Evolutionary conservation across 2,113 vertebrate species (phyloP), one percentile per base, ranked within the genome.

Genomic region (Melanerpes formicivorus): DNA sequence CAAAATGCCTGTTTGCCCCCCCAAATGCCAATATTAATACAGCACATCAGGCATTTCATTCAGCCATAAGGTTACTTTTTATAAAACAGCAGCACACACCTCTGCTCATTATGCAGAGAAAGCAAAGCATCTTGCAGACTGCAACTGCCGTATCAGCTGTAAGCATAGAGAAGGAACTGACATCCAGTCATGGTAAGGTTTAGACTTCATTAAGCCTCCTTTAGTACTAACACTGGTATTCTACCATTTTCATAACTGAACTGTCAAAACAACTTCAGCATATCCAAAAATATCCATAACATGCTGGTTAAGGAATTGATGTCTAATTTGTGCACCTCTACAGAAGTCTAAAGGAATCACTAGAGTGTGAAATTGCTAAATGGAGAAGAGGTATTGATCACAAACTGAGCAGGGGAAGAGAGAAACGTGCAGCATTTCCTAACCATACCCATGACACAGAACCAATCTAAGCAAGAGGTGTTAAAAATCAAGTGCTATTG

Each of bases 331-430:
- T 72, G 54, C 27, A 86, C 84, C 90, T 93, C 86, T 62, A 67
- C 75, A 81, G 18, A 72, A 83, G 62, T 73, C 90, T 71, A 78
- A 96, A 96, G 52, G 82, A 89, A 89, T 80, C 63, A 74, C 83
- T 85, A 76, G 86, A 64, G 64, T 58, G 56, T 87, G 80, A 95
- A 92, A 95, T 75, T 73, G 52, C 70, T 86, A 85, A 81, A 69
- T 59, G 69, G 88, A 78, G 37, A 87, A 58, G n/a, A 90, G 58
- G 63, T 78, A 92, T 15, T 29, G 58, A 78, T 80, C 82, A 84
- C 62, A 60, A 74, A 81, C 37, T 6, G 17, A 66, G 32, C n/a
- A 86, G 32, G 69, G 42, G n/a, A 63, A 88, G 40, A 88, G 13
- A 80, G 27, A 75, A 83, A 32, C 32, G 78, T 91, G 85, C 84